phyloP scores from a whole-genome alignment of 2,113 vertebrate genomes.

The Rhipidura dahli region DNA sequence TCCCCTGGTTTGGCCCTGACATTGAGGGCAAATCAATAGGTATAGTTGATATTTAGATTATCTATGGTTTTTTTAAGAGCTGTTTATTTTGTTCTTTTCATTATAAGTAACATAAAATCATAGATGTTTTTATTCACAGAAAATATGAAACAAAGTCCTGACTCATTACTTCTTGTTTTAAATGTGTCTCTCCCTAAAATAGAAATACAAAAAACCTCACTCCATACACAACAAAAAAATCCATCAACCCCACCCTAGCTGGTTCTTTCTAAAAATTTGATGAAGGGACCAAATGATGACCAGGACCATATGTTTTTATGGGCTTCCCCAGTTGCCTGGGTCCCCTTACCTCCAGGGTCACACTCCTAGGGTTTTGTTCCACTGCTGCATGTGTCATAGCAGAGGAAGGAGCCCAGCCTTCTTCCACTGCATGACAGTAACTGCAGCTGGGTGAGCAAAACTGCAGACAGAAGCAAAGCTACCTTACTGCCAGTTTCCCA shows the following conservation, averaged over 20 bases:
- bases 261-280: not conserved
- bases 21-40: not conserved
- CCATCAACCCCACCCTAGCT: not conserved
- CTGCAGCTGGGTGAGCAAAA: not conserved
- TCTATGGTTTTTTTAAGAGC: not conserved
- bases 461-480: not conserved
- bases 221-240: not conserved
- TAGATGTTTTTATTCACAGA: not conserved
- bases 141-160: not conserved
- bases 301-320: not conserved
- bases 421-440: not conserved
- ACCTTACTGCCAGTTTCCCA: not conserved
- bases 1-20: not conserved
- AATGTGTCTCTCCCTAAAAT: not conserved
- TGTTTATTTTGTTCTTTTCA: not conserved
- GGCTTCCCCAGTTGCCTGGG: not conserved
- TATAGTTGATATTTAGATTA: rapidly evolving
- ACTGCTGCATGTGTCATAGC: too few species aligned
- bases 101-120: not conserved
- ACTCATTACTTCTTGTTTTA: not conserved
- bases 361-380: rapidly evolving
- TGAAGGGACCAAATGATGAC: not conserved
- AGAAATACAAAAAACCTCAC: rapidly evolving
- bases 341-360: not conserved
- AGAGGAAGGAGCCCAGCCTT: not conserved